These are phyloP conservation scores for Empis livida DNA, from an alignment of 2,888 invertebrate genomes.

Conservation along the genomic window DNA sequence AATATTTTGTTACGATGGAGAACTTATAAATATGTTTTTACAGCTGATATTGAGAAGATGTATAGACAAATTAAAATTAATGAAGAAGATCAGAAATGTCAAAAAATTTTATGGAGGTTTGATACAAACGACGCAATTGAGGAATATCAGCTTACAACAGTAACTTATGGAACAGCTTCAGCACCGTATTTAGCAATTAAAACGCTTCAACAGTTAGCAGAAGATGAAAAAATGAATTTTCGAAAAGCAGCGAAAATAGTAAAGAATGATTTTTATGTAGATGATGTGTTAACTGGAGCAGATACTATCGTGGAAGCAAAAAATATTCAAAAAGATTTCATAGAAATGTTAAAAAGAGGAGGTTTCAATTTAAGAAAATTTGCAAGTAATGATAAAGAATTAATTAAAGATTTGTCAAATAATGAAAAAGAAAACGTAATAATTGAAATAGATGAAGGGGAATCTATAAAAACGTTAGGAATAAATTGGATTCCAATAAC, in stretches of 20 bases:
- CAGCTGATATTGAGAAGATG: conserved; percentile 8
- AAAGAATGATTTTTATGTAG: conserved; percentile 11
- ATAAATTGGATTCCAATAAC: conserved; percentile 8
- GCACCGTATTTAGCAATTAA: conserved; percentile 3
- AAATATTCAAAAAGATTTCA: conserved; percentile 5
- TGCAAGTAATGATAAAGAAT: too few species aligned
- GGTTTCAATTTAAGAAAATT: conserved; percentile 7
- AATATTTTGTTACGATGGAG: neutral
- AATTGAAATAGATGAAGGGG: neutral
- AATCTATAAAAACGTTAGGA: conserved; percentile 6
- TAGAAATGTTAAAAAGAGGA: conserved; percentile 1
- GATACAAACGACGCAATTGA: neutral
- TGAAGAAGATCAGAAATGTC: conserved; percentile 2
- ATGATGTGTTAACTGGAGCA: conserved; percentile 8
- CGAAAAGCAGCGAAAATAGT: too few species aligned
- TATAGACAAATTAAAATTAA: conserved; percentile 2
- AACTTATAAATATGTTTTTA: conserved; percentile 10
- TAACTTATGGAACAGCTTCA: conserved; percentile 2
- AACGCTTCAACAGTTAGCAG: too few species aligned
- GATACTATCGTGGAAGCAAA: neutral
- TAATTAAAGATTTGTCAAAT: too few species aligned
- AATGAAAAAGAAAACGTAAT: neutral
- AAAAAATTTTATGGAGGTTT: conserved; percentile 3
- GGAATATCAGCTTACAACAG: neutral
- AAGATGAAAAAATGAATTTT: too few species aligned